These are phyloP conservation scores for Melanchra persicariae DNA, from an alignment of 2,888 invertebrate genomes.

Conservation along the genomic window DNA sequence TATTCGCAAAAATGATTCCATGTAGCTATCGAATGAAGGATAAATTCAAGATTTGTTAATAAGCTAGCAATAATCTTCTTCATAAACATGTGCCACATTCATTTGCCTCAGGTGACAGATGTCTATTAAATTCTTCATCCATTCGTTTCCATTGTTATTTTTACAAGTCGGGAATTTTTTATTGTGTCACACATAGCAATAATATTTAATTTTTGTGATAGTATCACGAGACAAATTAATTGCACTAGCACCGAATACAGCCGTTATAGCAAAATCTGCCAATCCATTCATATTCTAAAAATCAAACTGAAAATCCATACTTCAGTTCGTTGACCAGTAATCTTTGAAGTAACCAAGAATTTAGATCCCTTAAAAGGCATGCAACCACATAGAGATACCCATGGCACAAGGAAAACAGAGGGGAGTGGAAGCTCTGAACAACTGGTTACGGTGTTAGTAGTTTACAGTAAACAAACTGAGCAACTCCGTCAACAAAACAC, in stretches of 20 bases:
- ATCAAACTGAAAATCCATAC: slow-evolving; percentile 53
- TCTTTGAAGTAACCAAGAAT: slow-evolving; percentile 55
- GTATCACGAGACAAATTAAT: background rate
- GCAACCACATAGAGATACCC: slow-evolving; percentile 35
- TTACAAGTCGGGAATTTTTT: background rate
- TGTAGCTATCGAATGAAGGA: too few relatives aligned
- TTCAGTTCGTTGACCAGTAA: slow-evolving; percentile 67
- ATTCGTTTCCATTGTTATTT: slow-evolving; percentile 6
- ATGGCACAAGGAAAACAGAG: slow-evolving; percentile 26
- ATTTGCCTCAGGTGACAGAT: slow-evolving; percentile 31
- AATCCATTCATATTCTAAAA: slow-evolving; percentile 38
- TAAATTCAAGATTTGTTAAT: background rate
- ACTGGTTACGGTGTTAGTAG: slow-evolving; percentile 73
- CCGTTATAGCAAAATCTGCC: slow-evolving; percentile 17
- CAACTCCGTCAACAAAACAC: slow-evolving; percentile 80
- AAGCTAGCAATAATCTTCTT: slow-evolving; percentile 17
- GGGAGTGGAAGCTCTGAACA: slow-evolving; percentile 64
- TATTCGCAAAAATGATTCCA: background rate
- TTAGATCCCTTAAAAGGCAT: slow-evolving; percentile 52
- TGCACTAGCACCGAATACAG: background rate
- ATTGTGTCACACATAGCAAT: background rate
- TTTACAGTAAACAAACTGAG: slow-evolving; percentile 84
- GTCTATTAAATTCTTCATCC: slow-evolving; percentile 17
- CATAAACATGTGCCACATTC: slow-evolving; percentile 5
- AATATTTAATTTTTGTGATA: slow-evolving; percentile 14